A percentile compares a stretch with the other conserved stretches of the same genome.
Evolutionary conservation across 2,888 invertebrate genomes (phyloP).

Genomic region (Cancer borealis): DNA sequence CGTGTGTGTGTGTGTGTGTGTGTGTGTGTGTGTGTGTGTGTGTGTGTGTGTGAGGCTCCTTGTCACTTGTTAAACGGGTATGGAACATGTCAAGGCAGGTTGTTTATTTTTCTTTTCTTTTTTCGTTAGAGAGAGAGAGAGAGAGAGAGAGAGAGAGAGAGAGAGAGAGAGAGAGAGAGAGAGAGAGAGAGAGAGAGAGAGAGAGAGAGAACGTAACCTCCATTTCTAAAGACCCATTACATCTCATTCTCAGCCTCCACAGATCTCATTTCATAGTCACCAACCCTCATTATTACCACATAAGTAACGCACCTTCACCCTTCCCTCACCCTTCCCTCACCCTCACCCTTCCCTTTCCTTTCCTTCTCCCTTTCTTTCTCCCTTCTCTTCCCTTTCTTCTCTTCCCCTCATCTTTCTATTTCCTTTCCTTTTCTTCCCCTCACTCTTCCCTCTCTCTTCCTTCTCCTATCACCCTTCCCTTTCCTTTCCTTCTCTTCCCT

Average conservation of each 20-base stretch:
- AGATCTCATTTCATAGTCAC: background rate
- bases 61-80: too few relatives aligned
- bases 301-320: background rate
- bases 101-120: too few relatives aligned
- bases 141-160: background rate
- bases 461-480: too few relatives aligned
- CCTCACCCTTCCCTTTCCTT: too few relatives aligned
- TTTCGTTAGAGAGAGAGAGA: too few relatives aligned
- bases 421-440: background rate
- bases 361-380: background rate
- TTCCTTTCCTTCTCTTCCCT: too few relatives aligned
- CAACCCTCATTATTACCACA: background rate
- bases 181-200: background rate
- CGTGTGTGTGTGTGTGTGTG: slow-evolving; percentile 33
- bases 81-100: background rate
- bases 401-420: background rate
- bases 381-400: background rate
- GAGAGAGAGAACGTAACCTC: background rate
- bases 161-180: background rate
- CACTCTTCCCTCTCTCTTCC: background rate
- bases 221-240: background rate
- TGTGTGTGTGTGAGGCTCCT: background rate
- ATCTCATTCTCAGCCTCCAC: background rate
- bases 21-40: slow-evolving; percentile 34
- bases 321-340: too few relatives aligned